Percentiles rank a stretch among this genome's conserved stretches.
phyloP scores from a whole-genome alignment of 2,797 vertebrate species.

The Holocentrus rufus region DNA sequence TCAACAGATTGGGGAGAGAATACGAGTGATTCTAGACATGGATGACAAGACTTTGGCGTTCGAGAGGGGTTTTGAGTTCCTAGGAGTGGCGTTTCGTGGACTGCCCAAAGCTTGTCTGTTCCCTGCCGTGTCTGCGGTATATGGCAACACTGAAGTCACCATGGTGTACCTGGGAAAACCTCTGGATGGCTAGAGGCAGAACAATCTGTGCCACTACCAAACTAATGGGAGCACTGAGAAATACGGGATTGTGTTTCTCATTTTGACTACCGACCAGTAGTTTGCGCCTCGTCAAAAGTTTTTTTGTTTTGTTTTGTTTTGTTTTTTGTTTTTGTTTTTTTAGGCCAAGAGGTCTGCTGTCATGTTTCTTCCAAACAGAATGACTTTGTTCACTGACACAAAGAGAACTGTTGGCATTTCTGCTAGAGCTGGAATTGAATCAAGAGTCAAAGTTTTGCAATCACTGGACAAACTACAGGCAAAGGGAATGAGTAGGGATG shows the following conservation, averaged over 20 bases:
- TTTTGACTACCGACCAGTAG: slow-evolving; percentile 26
- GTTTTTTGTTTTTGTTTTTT: too few species aligned
- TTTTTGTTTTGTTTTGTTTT: too few species aligned
- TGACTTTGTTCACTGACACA: slow-evolving; percentile 42
- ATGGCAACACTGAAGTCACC: slow-evolving; percentile 99
- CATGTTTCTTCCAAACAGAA: slow-evolving; percentile 47
- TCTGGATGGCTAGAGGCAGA: slow-evolving; percentile 88
- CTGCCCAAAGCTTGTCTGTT: slow-evolving; percentile 96
- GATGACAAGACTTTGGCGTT: slow-evolving; percentile 99
- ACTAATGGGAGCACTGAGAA: slow-evolving; percentile 8
- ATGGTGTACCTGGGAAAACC: slow-evolving; percentile 99
- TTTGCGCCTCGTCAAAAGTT: slow-evolving; percentile 26
- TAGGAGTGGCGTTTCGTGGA: slow-evolving; percentile 97
- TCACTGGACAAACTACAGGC: slow-evolving; percentile 17
- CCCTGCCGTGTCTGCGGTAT: slow-evolving; percentile 97
- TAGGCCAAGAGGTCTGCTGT: slow-evolving; percentile 13
- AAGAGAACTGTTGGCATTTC: slow-evolving; percentile 47
- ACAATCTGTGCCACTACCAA: slow-evolving; percentile 26
- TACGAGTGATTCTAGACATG: slow-evolving; percentile 99
- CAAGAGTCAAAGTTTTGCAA: not conserved
- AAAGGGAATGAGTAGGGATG: slow-evolving; percentile 7
- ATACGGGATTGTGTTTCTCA: slow-evolving; percentile 29
- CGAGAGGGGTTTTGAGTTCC: slow-evolving; percentile 97
- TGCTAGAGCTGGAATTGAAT: slow-evolving; percentile 34
- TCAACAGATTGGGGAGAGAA: slow-evolving; percentile 97